Conservation (phyloP, 2,888 invertebrate genomes). For the Coenonympha arcania region DNA sequence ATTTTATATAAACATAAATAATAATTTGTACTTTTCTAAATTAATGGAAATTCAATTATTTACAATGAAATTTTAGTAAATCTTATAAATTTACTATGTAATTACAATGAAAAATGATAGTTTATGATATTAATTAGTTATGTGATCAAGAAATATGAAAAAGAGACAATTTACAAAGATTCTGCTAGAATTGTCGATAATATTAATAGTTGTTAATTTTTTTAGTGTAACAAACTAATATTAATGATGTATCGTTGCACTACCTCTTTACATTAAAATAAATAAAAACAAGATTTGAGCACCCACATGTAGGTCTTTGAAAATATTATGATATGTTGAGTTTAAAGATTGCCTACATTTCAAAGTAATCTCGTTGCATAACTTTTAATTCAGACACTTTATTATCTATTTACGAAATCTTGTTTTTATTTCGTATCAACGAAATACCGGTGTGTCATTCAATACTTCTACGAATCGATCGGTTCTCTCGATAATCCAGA, state of each 20-base stretch:
- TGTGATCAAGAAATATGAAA: not conserved
- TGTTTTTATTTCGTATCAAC: not conserved
- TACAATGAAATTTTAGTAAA: conserved; percentile 46
- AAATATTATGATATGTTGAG: not conserved
- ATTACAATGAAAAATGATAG: not conserved
- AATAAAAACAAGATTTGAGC: not conserved
- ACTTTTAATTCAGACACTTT: not conserved
- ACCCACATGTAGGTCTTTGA: no score
- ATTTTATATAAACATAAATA: conserved; percentile 52
- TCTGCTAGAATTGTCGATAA: no score
- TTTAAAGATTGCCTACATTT: not conserved
- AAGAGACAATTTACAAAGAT: no score
- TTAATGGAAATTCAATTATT: conserved; percentile 63
- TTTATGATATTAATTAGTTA: not conserved
- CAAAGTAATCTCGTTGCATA: not conserved
- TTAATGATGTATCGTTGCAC: no score
- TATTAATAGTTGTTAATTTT: no score
- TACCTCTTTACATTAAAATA: no score
- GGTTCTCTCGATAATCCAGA: conserved; percentile 27
- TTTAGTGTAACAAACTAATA: no score
- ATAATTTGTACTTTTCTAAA: conserved; percentile 71
- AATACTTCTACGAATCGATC: not conserved
- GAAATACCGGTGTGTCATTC: not conserved
- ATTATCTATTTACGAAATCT: not conserved
- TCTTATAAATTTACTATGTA: not conserved